Evolutionary conservation across 2,797 vertebrate species (phyloP).

Genomic region (Microhierax caerulescens): DNA sequence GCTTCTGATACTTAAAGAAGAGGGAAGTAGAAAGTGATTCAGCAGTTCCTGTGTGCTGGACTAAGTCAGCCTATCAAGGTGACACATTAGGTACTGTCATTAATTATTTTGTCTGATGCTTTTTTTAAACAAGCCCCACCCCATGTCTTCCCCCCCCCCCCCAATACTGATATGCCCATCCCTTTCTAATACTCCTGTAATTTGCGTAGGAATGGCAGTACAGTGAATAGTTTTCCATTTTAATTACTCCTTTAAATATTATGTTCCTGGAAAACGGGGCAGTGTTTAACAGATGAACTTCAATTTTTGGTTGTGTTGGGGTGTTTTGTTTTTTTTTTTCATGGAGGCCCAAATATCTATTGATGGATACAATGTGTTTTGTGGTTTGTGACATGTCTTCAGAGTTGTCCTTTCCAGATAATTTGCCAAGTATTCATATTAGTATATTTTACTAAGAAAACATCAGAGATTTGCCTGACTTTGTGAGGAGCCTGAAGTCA

Average conservation of each 20-base stretch:
- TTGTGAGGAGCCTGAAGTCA: not conserved
- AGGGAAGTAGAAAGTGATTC: not conserved
- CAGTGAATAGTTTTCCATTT: not conserved
- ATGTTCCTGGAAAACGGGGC: not conserved
- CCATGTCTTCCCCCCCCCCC: accelerated
- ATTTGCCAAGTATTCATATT: not conserved
- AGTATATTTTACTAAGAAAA: not conserved
- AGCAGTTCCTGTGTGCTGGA: not conserved
- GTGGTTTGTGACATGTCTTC: not conserved
- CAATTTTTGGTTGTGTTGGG: too few species aligned
- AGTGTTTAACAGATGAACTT: not conserved
- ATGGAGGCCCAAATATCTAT: not conserved
- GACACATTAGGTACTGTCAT: not conserved
- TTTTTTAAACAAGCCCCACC: not conserved
- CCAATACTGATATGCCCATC: not conserved
- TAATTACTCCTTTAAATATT: not conserved
- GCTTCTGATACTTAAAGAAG: not conserved
- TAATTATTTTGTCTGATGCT: not conserved
- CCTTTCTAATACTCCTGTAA: not conserved
- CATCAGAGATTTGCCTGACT: not conserved
- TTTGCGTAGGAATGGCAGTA: not conserved
- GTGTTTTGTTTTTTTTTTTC: accelerated
- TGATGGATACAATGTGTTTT: not conserved
- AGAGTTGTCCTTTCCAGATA: not conserved
- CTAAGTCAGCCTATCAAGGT: not conserved